phyloP scores from a whole-genome alignment of 2,113 vertebrate genomes.

The Coptodon bakossiorum region DNA sequence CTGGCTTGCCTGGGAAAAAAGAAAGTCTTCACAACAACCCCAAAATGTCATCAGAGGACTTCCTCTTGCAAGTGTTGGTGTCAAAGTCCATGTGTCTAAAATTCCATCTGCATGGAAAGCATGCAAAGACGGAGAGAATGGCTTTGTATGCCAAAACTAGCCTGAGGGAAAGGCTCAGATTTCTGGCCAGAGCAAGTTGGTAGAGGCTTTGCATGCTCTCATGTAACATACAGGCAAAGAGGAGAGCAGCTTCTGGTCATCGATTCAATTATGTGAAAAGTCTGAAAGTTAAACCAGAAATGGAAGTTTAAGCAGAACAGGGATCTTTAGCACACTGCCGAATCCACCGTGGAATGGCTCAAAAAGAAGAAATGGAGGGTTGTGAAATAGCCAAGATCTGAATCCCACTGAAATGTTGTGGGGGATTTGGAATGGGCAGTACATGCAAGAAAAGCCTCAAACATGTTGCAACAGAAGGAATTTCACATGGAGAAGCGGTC shows the following conservation, averaged over 20 bases:
- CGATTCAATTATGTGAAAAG: neutral
- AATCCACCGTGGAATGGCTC: neutral
- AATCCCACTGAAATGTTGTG: neutral
- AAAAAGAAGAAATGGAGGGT: neutral
- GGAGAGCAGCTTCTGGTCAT: neutral
- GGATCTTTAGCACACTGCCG: neutral
- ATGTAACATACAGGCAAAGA: neutral
- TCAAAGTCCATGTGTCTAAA: neutral
- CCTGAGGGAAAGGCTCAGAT: conserved; percentile 62
- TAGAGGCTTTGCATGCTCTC: conserved; percentile 23
- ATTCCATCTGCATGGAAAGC: neutral
- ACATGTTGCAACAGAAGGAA: neutral
- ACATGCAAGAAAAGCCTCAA: neutral
- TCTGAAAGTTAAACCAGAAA: neutral
- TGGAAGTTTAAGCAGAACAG: neutral
- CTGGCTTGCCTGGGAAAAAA: neutral
- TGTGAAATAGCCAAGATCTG: neutral
- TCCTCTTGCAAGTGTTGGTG: neutral
- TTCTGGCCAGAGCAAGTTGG: conserved; percentile 62
- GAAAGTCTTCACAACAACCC: neutral
- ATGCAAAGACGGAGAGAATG: neutral
- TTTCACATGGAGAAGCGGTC: neutral
- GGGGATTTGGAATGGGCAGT: neutral
- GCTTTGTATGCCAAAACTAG: neutral
- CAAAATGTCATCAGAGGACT: neutral